These are phyloP conservation scores for Hipposideros armiger DNA, from an alignment of 2,113 vertebrate species.

Conservation along the genomic window DNA sequence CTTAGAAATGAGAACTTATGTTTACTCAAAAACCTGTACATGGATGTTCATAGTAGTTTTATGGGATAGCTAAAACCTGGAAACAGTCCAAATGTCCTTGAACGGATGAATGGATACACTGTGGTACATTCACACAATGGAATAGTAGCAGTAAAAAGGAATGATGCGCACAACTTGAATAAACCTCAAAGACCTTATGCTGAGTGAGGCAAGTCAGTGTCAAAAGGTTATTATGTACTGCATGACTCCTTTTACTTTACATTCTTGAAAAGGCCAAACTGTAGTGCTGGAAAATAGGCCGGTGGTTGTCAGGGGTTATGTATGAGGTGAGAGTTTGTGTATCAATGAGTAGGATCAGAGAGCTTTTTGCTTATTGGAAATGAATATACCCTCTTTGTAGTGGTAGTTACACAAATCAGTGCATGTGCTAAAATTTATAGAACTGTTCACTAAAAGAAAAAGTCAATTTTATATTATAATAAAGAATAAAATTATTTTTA, in stretches of 20 bases:
- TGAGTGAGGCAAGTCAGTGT: background rate
- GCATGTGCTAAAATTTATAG: background rate
- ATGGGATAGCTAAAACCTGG: background rate
- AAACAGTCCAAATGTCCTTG: background rate
- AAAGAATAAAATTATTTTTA: background rate
- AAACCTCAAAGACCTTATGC: background rate
- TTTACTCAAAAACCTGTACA: background rate
- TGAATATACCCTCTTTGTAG: background rate
- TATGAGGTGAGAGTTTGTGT: background rate
- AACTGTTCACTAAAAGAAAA: background rate
- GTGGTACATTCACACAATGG: background rate
- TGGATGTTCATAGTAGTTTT: background rate
- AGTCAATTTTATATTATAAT: background rate
- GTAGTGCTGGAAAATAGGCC: background rate
- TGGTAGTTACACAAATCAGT: background rate
- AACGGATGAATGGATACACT: background rate
- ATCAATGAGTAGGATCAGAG: background rate
- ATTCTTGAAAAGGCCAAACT: conserved; percentile 28
- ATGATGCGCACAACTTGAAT: background rate
- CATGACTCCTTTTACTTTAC: conserved; percentile 11
- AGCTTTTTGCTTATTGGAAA: background rate
- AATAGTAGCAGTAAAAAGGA: background rate
- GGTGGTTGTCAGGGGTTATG: background rate
- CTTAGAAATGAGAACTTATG: conserved; percentile 13
- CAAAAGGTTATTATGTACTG: background rate